Evolutionary conservation across 2,113 vertebrate genomes (phyloP).

Genomic region (Psittacula cyanocephala): DNA sequence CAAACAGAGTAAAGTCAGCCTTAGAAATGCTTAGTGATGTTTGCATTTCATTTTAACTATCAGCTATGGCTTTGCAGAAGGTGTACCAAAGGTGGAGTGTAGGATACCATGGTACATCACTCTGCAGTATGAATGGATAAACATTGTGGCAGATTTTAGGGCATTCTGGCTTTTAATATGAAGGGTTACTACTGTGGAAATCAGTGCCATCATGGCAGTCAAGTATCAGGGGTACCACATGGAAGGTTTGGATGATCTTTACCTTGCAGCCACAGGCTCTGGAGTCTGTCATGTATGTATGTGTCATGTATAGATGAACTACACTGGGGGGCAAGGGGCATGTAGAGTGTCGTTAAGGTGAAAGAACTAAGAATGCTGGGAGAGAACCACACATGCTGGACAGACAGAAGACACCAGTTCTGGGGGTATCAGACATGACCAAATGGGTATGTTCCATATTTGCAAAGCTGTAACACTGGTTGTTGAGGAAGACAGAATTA

Average conservation of each 20-base stretch:
- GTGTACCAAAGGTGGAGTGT: not conserved
- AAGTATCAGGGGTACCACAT: not conserved
- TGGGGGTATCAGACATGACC: not conserved
- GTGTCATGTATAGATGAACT: not conserved
- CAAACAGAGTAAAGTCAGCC: not conserved
- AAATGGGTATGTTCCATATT: not conserved
- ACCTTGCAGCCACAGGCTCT: not conserved
- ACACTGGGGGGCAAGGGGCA: not conserved
- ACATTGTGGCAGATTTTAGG: not conserved
- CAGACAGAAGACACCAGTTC: not conserved
- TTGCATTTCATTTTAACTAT: not conserved
- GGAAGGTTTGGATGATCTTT: not conserved
- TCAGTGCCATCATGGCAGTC: accelerated
- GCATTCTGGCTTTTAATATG: not conserved
- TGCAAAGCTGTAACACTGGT: not conserved
- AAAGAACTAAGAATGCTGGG: not conserved
- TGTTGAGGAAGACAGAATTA: not conserved
- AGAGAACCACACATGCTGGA: not conserved
- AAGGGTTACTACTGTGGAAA: not conserved
- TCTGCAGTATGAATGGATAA: not conserved
- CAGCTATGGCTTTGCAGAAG: not conserved
- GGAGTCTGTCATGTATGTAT: not conserved
- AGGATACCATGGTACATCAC: not conserved
- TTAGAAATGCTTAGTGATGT: not conserved
- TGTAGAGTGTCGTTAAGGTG: not conserved